Evolutionary conservation across 2,113 vertebrate species (phyloP), one percentile per base, ranked within the genome.

Genomic region (Nansenia antarctica): DNA sequence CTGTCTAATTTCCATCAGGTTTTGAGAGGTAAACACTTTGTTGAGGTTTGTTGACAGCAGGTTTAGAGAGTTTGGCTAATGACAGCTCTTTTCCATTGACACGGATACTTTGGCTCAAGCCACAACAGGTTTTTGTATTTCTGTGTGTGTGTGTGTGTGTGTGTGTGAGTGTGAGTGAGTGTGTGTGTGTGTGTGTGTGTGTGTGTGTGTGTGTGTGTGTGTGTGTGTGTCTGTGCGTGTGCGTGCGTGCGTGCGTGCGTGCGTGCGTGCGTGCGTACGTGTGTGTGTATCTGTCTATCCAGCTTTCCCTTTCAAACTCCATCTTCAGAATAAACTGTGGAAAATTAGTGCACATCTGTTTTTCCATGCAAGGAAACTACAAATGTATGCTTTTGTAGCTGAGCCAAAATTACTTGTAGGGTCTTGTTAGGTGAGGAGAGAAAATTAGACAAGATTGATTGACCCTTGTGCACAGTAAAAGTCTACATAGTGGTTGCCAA

Each of bases 291-390:
- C 18, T 69, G 54, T 69, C 47, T 63, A 59, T 11, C 27, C 30
- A 60, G 54, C 26, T 73, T 77, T 75, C 49, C 42, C 53, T 67
- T 73, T 67, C 72, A 81, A 74, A 72, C 61, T 11, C 70, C 54
- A 42, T 62, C 34, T 64, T 73, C 42, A 67, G 26, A 70, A 62
- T 64, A 66, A 39, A 30, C 30, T 24, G 47, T 82, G 84, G 70
- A 85, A 86, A 89, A 82, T 82, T 54, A 35, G 68, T 63, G 72
- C 71, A 79, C 75, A 81, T 80, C 81, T 80, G 70, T 77, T 89
- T 86, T 88, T 82, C 54, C 67, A 49, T 15, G 26, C 27, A 76
- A 42, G 54, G 53, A 83, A 88, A 76, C 61, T 54, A 39, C 54
- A 64, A 65, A 69, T 85, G 69, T 67, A 70, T 72, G 55, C 70